Percentiles rank a stretch among this genome's conserved stretches.
These are phyloP conservation scores for Caiman crocodilus DNA, from an alignment of 2,797 vertebrate genomes.

Conservation along the genomic window DNA sequence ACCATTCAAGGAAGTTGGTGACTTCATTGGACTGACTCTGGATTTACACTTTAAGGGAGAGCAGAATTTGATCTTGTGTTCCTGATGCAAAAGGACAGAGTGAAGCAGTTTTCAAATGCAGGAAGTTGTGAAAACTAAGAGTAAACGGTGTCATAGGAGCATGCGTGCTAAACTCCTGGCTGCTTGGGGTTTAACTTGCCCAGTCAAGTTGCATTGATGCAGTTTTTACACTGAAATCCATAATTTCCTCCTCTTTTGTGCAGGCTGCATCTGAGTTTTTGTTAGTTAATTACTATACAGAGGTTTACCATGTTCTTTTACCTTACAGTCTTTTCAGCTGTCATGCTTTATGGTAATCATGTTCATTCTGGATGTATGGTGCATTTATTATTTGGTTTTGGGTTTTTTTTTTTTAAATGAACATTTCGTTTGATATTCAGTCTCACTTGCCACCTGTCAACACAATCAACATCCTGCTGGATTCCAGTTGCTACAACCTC, in stretches of 20 bases:
- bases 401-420: conserved; percentile 14
- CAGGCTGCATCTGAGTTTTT: conserved; percentile 7
- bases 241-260: conserved; percentile 30
- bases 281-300: conserved; percentile 22
- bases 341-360: conserved; percentile 22
- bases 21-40: conserved; percentile 15
- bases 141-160: not conserved
- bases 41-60: not conserved
- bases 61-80: not conserved
- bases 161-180: not conserved
- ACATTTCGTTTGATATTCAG: not conserved
- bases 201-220: not conserved
- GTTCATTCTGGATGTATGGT: conserved; percentile 22
- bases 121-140: not conserved
- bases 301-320: conserved; percentile 37
- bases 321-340: conserved; percentile 54
- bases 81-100: not conserved
- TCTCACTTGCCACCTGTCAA: not conserved
- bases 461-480: conserved; percentile 26
- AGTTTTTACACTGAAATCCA: conserved; percentile 24
- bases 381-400: conserved; percentile 30
- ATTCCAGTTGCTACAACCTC: not conserved
- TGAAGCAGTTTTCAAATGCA: not conserved
- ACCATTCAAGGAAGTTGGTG: too few relatives aligned
- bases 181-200: not conserved